phyloP scores from a whole-genome alignment of 2,888 invertebrate genomes.

The Drosophila birchii region DNA sequence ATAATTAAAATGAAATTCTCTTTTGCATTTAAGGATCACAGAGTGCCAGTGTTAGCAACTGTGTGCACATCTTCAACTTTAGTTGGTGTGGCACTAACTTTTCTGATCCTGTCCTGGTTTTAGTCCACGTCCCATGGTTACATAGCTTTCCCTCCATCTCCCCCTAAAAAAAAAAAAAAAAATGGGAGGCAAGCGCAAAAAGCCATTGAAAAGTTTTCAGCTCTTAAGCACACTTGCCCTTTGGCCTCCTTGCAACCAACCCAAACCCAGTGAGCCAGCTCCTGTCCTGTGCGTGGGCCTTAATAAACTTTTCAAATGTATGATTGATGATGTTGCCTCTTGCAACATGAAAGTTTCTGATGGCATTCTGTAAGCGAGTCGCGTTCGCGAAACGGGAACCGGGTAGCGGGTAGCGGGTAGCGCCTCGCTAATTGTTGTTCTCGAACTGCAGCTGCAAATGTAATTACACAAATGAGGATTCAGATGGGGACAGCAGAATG shows the following conservation, averaged over 20 bases:
- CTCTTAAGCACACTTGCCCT: conserved; percentile 66
- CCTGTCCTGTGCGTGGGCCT: conserved; percentile 12
- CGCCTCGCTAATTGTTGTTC: conserved; percentile 72
- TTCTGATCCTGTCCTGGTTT: not conserved
- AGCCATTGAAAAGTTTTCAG: conserved; percentile 72
- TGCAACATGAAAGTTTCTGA: conserved; percentile 58
- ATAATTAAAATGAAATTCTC: not conserved
- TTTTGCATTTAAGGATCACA: not conserved
- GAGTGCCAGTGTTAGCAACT: not conserved
- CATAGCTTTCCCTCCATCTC: not conserved
- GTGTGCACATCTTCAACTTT: conserved; percentile 11
- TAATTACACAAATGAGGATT: conserved; percentile 74
- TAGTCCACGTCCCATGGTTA: not conserved
- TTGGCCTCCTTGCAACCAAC: conserved; percentile 18
- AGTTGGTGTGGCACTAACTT: conserved; percentile 4
- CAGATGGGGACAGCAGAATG: conserved; percentile 30
- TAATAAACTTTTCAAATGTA: conserved; percentile 73
- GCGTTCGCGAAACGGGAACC: conserved; percentile 34
- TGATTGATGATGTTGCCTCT: conserved; percentile 71
- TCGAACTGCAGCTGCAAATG: conserved; percentile 66
- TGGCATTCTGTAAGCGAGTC: conserved; percentile 66
- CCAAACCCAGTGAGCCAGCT: not conserved
- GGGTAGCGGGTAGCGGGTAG: conserved; percentile 25
- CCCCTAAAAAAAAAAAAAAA: not conserved
- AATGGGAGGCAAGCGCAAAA: conserved; percentile 58